Percentiles rank a stretch among this genome's conserved stretches.
phyloP scores from a whole-genome alignment of 2,888 invertebrate species.

The Bimastos eiseni region DNA sequence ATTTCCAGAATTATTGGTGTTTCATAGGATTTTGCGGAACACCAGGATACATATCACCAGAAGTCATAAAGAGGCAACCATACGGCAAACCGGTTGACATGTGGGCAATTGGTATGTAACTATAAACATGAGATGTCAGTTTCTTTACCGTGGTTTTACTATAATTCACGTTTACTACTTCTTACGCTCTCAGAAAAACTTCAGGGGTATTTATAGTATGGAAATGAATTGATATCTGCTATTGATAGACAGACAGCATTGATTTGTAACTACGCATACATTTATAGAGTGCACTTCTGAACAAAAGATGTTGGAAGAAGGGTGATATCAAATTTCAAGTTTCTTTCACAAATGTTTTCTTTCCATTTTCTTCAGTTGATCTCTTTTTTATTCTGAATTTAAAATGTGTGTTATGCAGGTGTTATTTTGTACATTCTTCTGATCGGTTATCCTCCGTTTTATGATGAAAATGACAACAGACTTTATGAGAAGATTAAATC shows the following conservation, averaged over 20 bases:
- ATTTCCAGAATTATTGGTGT: not conserved
- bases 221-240: not conserved
- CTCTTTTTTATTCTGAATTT: not conserved
- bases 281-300: not conserved
- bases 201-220: not conserved
- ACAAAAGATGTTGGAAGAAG: too few species aligned
- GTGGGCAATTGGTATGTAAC: not conserved
- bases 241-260: not conserved
- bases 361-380: not conserved
- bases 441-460: slow-evolving; percentile 5
- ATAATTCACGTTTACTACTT: not conserved
- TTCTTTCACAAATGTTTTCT: not conserved
- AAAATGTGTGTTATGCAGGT: not conserved
- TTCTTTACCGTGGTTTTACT: not conserved
- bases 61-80: slow-evolving; percentile 16
- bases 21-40: slow-evolving; percentile 8
- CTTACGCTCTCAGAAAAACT: not conserved
- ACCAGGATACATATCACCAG: slow-evolving; percentile 19
- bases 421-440: not conserved
- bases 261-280: not conserved
- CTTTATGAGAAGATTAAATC: not conserved
- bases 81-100: slow-evolving; percentile 1
- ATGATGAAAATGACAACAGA: slow-evolving; percentile 1
- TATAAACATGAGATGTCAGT: not conserved
- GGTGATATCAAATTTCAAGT: too few species aligned